Evolutionary conservation across 2,888 invertebrate species (phyloP), one percentile per base, ranked within the genome.

Genomic region (Thymelicus sylvestris): DNA sequence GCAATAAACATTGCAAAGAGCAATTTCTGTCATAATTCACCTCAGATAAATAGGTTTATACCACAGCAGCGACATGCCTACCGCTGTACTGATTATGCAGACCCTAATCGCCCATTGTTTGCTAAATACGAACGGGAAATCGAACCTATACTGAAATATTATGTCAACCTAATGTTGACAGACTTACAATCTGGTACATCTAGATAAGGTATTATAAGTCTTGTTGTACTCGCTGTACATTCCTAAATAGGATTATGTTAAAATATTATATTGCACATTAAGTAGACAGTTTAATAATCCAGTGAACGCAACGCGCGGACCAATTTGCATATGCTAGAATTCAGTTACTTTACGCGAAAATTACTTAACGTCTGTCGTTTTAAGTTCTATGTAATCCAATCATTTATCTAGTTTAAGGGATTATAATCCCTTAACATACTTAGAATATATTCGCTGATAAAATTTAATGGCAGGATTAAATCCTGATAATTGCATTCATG

Each of bases 51-150:
- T 69, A 63, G 63, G 68, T 63, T 71, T 62, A 65, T 72, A 66
- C 71, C 44, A 12, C 55, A 60, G 72, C 44, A 63, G 63, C 64
- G 64, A 64, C 64, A 65, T 52, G 65, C 31, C 57, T 50, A 64
- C 64, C 64, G 63, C 57, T 64, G 64, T 59, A 64, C 69, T 69
- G 59, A 63, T 63, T 73, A 60, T 60, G 62, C n/a, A 55, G 62
- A 72, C 55, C 64, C 67, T 72, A 76, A 76, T 75, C 60, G 65
- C 52, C 73, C 55, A 75, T 75, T 74, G 76, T 76, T 74, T 73
- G 73, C 66, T 72, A 72, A 77, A 73, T 62, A 61, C 66, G 64
- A 74, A 72, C 67, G 66, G 73, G 68, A 72, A 67, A 72, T 75
- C 60, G 59, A 61, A 72, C 48, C 47, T 44, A 64, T 64, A 64